phyloP scores from a whole-genome alignment of 2,113 vertebrate species.

The Sceloporus undulatus region DNA sequence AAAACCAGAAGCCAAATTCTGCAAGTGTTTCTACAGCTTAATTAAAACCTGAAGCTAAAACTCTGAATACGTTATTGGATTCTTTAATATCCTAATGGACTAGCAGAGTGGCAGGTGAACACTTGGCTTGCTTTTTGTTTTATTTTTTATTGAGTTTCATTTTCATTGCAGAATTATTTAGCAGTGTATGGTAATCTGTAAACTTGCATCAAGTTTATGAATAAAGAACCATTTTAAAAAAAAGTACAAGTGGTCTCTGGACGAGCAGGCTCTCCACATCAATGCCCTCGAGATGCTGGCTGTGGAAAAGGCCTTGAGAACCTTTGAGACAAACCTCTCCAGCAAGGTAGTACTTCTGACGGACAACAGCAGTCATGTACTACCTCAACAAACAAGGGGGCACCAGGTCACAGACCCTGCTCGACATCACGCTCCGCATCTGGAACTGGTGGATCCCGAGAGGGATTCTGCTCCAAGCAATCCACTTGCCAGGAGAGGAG shows the following conservation, averaged over 20 bases:
- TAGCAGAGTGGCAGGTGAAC: slow-evolving; percentile 63
- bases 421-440: too few relatives aligned
- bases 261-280: too few relatives aligned
- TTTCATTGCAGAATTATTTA: slow-evolving; percentile 80
- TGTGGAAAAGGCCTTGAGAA: too few relatives aligned
- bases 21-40: slow-evolving; percentile 56
- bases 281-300: too few relatives aligned
- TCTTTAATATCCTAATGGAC: slow-evolving; percentile 61
- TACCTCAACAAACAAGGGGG: too few relatives aligned
- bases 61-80: slow-evolving; percentile 65
- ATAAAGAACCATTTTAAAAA: slow-evolving; percentile 82
- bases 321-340: too few relatives aligned
- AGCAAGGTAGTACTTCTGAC: too few relatives aligned
- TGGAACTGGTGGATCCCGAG: too few relatives aligned
- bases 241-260: not conserved
- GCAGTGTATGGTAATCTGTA: slow-evolving; percentile 85
- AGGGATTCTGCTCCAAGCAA: too few relatives aligned
- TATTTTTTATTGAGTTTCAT: slow-evolving; percentile 53
- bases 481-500: too few relatives aligned
- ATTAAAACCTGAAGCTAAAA: slow-evolving; percentile 60
- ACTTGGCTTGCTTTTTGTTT: slow-evolving; percentile 66
- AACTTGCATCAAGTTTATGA: slow-evolving; percentile 90
- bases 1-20: slow-evolving; percentile 50
- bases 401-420: too few relatives aligned
- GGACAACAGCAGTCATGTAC: too few relatives aligned